Conservation (phyloP, 2,797 vertebrate genomes). For the Sebastes glaucus region DNA sequence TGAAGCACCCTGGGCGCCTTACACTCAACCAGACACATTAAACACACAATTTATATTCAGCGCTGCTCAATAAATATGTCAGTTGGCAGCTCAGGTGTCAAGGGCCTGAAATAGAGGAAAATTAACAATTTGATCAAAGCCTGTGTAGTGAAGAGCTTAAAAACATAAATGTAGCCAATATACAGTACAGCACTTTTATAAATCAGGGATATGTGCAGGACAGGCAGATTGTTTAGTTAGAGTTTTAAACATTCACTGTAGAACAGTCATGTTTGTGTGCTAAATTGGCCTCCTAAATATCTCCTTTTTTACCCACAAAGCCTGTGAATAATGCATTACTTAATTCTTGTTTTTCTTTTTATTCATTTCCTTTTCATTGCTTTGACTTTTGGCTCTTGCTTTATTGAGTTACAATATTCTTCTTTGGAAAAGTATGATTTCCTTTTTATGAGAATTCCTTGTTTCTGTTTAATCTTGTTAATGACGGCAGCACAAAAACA, state of each 20-base stretch:
- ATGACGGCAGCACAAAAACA: not conserved
- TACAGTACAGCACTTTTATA: not conserved
- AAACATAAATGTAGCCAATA: not conserved
- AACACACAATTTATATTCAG: constrained; percentile 51
- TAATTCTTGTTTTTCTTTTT: not conserved
- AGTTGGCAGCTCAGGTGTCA: constrained; percentile 12
- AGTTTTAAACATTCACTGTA: not conserved
- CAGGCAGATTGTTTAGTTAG: not conserved
- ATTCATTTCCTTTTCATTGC: not conserved
- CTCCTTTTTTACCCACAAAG: not conserved
- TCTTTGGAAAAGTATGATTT: not conserved
- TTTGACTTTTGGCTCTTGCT: not conserved
- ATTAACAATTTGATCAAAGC: constrained; percentile 38
- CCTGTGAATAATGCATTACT: not conserved
- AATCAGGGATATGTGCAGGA: not conserved
- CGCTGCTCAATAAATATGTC: constrained; percentile 33
- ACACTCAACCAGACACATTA: constrained; percentile 35
- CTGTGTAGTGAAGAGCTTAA: not conserved
- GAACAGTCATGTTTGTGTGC: not conserved
- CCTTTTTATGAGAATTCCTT: not conserved
- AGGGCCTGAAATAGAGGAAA: not conserved
- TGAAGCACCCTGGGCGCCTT: constrained; percentile 9
- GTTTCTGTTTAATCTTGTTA: not conserved
- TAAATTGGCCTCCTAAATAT: not conserved
- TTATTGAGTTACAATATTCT: not conserved